Evolutionary conservation across 2,888 invertebrate species (phyloP).

Genomic region (Cylindroiulus punctatus): DNA sequence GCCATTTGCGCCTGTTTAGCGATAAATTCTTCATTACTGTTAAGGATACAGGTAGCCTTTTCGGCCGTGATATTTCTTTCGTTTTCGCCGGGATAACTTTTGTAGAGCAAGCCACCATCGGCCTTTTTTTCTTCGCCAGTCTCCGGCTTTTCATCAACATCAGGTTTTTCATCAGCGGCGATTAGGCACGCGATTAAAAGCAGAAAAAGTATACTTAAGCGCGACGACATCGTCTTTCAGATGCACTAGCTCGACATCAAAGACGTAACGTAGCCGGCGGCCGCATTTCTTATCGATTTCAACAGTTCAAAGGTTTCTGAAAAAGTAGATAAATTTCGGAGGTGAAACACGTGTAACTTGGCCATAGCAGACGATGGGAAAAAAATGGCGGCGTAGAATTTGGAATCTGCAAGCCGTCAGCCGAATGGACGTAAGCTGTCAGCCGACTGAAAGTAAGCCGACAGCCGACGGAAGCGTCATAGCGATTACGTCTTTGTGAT

Average conservation of each 20-base stretch:
- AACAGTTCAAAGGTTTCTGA: background rate
- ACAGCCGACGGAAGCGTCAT: too few relatives aligned
- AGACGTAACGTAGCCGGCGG: background rate
- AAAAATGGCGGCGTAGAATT: background rate
- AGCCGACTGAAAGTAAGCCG: background rate
- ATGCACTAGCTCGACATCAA: background rate
- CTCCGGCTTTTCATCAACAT: background rate
- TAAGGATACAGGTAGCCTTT: conserved; percentile 32
- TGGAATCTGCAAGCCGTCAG: background rate
- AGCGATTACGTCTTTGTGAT: too few relatives aligned
- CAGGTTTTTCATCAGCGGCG: background rate
- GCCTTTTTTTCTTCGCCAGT: background rate
- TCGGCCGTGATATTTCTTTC: conserved; percentile 7
- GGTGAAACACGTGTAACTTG: background rate
- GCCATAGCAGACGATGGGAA: background rate
- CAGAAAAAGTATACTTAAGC: background rate
- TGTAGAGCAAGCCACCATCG: background rate
- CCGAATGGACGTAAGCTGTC: background rate
- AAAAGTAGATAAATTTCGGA: background rate
- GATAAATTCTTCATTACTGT: background rate
- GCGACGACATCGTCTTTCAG: background rate
- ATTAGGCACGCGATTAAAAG: background rate
- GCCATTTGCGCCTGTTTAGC: background rate
- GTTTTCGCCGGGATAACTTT: background rate
- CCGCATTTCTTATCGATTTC: background rate